phyloP scores from a whole-genome alignment of 2,113 vertebrate species.

The Microcebus griseorufus region DNA sequence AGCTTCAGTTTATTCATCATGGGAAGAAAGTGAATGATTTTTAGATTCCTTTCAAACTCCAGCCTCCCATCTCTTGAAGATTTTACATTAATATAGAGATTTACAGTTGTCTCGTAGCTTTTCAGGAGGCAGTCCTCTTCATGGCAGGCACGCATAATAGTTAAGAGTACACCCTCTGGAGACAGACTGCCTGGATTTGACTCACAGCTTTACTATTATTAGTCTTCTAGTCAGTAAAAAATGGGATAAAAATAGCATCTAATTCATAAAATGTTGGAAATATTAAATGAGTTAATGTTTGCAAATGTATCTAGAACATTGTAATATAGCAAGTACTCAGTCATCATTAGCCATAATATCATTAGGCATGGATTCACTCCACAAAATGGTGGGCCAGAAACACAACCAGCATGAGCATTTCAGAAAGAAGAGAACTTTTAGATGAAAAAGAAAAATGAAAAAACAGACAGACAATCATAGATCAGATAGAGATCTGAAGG shows the following conservation, averaged over 20 bases:
- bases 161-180: background rate
- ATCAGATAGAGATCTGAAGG: too few relatives aligned
- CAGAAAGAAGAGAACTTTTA: too few relatives aligned
- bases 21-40: background rate
- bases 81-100: background rate
- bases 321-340: background rate
- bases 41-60: background rate
- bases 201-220: background rate
- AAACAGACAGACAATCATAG: too few relatives aligned
- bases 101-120: background rate
- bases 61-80: background rate
- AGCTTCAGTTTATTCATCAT: constrained; percentile 1
- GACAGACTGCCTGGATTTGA: background rate
- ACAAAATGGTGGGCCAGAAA: too few relatives aligned
- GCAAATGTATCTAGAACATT: background rate
- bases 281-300: constrained; percentile 8
- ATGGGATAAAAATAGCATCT: background rate
- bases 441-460: too few relatives aligned
- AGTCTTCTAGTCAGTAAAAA: background rate
- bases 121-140: background rate
- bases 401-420: too few relatives aligned
- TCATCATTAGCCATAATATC: background rate
- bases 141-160: background rate
- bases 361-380: background rate
- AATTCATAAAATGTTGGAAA: background rate